Conservation (phyloP, 2,113 vertebrate species). For the Camelus dromedarius region DNA sequence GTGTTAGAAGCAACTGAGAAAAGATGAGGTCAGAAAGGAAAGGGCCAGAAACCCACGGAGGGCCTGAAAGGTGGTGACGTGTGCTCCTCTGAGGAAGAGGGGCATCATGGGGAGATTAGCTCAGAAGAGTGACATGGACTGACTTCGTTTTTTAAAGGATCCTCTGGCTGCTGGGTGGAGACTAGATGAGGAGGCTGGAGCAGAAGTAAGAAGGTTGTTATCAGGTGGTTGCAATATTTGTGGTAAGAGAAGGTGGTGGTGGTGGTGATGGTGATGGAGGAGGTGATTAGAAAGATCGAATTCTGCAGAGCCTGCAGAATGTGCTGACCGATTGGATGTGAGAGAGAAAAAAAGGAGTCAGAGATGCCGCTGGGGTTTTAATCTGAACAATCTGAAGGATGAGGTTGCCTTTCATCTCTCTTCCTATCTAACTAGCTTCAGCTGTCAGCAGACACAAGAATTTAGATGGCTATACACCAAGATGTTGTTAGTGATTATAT, state of each 20-base stretch:
- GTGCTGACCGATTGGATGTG: no score
- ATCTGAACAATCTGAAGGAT: background rate
- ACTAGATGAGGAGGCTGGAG: background rate
- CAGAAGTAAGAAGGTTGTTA: rapidly evolving
- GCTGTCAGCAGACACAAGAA: background rate
- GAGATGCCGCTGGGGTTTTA: background rate
- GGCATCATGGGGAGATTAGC: background rate
- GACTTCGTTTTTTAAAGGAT: background rate
- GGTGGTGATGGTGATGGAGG: background rate
- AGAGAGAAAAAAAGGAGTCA: background rate
- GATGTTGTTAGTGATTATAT: background rate
- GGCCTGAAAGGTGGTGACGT: no score
- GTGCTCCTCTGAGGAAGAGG: background rate
- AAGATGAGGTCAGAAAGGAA: background rate
- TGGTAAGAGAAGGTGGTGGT: background rate
- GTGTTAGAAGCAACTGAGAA: background rate
- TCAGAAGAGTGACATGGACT: background rate
- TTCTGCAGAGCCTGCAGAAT: background rate
- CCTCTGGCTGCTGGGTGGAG: background rate
- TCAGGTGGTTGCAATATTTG: rapidly evolving
- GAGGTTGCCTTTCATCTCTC: background rate
- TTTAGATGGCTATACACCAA: background rate
- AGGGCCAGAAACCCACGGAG: rapidly evolving
- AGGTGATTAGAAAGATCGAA: background rate
- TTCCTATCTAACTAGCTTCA: background rate